Evolutionary conservation across 2,797 vertebrate species (phyloP).

Genomic region (Amniataba percoides): DNA sequence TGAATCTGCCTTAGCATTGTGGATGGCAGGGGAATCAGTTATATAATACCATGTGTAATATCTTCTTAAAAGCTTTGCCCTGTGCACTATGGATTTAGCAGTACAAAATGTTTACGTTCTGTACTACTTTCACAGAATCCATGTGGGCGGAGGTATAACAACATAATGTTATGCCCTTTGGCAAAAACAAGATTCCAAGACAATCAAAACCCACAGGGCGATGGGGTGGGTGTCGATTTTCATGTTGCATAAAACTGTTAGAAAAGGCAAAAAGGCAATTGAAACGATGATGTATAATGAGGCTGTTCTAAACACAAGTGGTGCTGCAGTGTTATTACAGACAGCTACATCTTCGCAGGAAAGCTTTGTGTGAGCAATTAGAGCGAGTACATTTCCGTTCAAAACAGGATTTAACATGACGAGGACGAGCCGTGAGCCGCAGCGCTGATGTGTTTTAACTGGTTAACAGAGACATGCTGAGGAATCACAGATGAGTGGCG

Average conservation of each 20-base stretch:
- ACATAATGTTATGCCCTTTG: constrained; percentile 24
- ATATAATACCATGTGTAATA: constrained; percentile 42
- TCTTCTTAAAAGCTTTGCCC: constrained; percentile 58
- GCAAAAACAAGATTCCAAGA: constrained; percentile 34
- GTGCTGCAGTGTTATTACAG: constrained; percentile 24
- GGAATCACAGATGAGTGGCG: constrained; percentile 2
- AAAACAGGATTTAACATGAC: constrained; percentile 20
- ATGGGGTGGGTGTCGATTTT: constrained; percentile 41
- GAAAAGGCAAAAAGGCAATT: constrained; percentile 29
- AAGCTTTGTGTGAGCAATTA: constrained; percentile 39
- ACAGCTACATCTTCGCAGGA: constrained; percentile 9
- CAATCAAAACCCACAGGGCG: constrained; percentile 15
- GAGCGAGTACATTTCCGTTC: background rate
- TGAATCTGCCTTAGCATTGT: background rate
- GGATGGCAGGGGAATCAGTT: constrained; percentile 34
- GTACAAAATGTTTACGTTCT: constrained; percentile 30
- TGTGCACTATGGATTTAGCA: constrained; percentile 34
- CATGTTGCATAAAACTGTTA: constrained; percentile 6
- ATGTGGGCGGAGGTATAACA: constrained; percentile 27
- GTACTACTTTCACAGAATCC: constrained; percentile 2
- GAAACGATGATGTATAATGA: constrained; percentile 33
- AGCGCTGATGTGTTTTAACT: constrained; percentile 16
- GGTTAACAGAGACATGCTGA: constrained; percentile 19
- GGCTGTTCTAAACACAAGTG: constrained; percentile 30
- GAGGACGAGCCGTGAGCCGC: constrained; percentile 1